These are phyloP conservation scores for Cheilosia scutellata DNA, from an alignment of 2,888 invertebrate species.

Conservation along the genomic window DNA sequence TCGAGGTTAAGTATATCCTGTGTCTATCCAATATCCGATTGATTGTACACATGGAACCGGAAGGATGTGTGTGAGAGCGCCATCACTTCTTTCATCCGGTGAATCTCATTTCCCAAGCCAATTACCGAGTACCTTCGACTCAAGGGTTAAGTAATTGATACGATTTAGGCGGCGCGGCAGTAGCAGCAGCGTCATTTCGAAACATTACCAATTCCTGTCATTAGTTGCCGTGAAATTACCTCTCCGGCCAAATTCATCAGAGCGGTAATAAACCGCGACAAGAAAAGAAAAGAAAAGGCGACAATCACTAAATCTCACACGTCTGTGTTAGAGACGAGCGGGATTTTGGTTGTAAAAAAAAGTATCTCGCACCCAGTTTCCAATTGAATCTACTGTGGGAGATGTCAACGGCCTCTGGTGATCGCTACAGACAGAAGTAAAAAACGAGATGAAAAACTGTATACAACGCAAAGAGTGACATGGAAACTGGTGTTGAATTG, in stretches of 20 bases:
- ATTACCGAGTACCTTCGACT: slow-evolving; percentile 25
- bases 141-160: slow-evolving; percentile 59
- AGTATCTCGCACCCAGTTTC: slow-evolving; percentile 1
- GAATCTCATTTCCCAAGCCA: slow-evolving; percentile 62
- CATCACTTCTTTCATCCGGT: slow-evolving; percentile 62
- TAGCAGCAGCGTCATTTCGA: slow-evolving; percentile 6
- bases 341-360: slow-evolving; percentile 14
- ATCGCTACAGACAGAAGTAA: slow-evolving; percentile 19
- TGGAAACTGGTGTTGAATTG: slow-evolving; percentile 53
- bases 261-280: not conserved
- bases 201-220: slow-evolving; percentile 47
- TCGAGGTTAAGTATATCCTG: slow-evolving; percentile 63
- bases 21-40: slow-evolving; percentile 67
- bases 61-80: slow-evolving; percentile 54
- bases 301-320: slow-evolving; percentile 13
- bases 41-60: slow-evolving; percentile 59
- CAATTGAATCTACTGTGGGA: slow-evolving; percentile 38
- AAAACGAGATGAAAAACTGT: slow-evolving; percentile 8
- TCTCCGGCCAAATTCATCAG: slow-evolving; percentile 29
- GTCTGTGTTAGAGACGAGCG: not conserved
- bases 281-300: not conserved
- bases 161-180: slow-evolving; percentile 28
- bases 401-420: slow-evolving; percentile 52
- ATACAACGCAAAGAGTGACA: slow-evolving; percentile 10
- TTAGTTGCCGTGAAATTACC: slow-evolving; percentile 44